These are phyloP conservation scores for Tyto alba DNA, from an alignment of 2,113 vertebrate species.

Conservation along the genomic window DNA sequence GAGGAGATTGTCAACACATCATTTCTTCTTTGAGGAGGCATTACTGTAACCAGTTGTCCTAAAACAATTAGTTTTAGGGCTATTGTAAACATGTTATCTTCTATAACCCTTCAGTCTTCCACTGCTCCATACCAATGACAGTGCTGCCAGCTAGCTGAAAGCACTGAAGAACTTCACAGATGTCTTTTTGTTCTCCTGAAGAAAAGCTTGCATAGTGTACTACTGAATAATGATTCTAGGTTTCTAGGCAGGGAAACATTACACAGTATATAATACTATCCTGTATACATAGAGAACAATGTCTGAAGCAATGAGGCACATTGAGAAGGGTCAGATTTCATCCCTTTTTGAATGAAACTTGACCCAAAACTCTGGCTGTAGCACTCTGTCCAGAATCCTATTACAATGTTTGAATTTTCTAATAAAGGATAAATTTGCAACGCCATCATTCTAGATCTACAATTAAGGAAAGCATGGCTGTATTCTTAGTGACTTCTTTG, in stretches of 20 bases:
- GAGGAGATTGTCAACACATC: background rate
- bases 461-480: background rate
- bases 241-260: background rate
- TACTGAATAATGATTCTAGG: background rate
- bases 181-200: conserved; percentile 14
- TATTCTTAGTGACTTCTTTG: background rate
- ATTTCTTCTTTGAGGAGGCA: background rate
- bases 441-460: background rate
- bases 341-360: background rate
- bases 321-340: background rate
- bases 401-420: background rate
- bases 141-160: background rate
- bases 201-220: background rate
- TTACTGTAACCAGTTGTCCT: background rate
- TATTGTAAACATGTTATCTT: background rate
- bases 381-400: background rate
- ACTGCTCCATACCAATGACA: background rate
- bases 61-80: background rate
- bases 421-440: background rate
- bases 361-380: background rate
- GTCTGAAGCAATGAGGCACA: background rate
- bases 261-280: background rate
- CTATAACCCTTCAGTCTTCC: background rate
- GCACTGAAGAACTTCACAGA: background rate
- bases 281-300: background rate